Evolutionary conservation across 2,888 invertebrate species (phyloP).

Genomic region (Microctonus hyperodae): DNA sequence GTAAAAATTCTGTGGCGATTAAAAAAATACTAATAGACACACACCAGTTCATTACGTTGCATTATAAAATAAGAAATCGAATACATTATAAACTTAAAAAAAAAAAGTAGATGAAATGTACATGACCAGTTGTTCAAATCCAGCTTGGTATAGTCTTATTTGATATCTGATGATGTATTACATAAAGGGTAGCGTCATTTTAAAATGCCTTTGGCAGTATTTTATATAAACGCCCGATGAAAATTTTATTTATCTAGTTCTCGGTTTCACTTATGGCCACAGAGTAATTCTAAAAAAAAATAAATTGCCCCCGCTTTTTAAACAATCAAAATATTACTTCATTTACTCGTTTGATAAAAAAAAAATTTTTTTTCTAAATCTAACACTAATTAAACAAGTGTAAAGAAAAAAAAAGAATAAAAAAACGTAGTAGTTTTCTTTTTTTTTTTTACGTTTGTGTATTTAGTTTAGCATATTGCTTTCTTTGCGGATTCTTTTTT

Average conservation of each 20-base stretch:
- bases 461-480: slow-evolving; percentile 34
- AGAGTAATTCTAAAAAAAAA: neutral
- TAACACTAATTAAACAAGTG: slow-evolving; percentile 49
- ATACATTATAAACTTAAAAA: slow-evolving; percentile 10
- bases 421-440: slow-evolving; percentile 36
- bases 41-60: slow-evolving; percentile 11
- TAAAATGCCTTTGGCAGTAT: slow-evolving; percentile 50
- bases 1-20: slow-evolving; percentile 13
- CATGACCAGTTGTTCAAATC: neutral
- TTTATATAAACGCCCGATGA: slow-evolving; percentile 44
- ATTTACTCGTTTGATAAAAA: slow-evolving; percentile 7
- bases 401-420: slow-evolving; percentile 46
- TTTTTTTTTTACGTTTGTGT: slow-evolving; percentile 41
- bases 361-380: slow-evolving; percentile 19
- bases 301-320: neutral
- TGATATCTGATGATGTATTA: neutral
- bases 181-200: neutral
- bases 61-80: slow-evolving; percentile 3
- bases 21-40: slow-evolving; percentile 20
- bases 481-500: neutral
- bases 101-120: slow-evolving; percentile 1
- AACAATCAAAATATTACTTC: neutral
- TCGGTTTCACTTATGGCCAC: neutral
- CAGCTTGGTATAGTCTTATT: neutral
- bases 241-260: slow-evolving; percentile 42